A percentile compares a stretch with the other conserved stretches of the same genome.
Conservation (phyloP, 2,797 vertebrate genomes). For the Dromococcyx pavoninus region DNA sequence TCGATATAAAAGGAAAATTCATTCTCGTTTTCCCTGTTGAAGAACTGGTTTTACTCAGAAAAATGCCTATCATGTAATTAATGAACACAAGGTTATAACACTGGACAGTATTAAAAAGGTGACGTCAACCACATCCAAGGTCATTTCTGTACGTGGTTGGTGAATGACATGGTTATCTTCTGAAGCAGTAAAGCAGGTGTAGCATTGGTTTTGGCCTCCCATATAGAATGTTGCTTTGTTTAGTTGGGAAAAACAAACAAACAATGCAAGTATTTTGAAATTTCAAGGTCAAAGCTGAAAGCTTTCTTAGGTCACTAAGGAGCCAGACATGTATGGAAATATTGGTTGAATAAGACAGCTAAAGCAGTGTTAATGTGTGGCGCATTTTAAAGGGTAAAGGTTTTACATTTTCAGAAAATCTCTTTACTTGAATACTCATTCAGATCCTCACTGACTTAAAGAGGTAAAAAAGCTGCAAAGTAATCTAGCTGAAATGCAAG, state of each 20-base stretch:
- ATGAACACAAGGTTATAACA: neutral
- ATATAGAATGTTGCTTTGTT: neutral
- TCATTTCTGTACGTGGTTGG: rapidly evolving
- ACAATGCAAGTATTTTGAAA: neutral
- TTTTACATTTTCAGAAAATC: neutral
- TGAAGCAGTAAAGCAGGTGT: neutral
- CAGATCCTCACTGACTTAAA: neutral
- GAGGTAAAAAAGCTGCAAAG: neutral
- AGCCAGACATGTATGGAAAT: neutral
- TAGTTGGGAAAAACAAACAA: neutral
- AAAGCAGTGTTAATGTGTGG: neutral
- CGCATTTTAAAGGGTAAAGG: neutral
- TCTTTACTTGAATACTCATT: neutral
- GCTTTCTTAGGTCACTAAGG: neutral
- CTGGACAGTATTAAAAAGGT: neutral
- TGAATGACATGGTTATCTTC: neutral
- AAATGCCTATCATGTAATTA: neutral
- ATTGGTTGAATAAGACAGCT: neutral
- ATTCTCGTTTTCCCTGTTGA: neutral
- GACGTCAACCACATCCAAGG: neutral
- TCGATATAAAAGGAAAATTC: neutral
- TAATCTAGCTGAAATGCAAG: neutral
- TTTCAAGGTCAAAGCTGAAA: neutral
- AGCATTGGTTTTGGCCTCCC: neutral
- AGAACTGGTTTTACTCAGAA: neutral